Conservation (phyloP, 2,888 invertebrate species). For the Xylota sylvarum region DNA sequence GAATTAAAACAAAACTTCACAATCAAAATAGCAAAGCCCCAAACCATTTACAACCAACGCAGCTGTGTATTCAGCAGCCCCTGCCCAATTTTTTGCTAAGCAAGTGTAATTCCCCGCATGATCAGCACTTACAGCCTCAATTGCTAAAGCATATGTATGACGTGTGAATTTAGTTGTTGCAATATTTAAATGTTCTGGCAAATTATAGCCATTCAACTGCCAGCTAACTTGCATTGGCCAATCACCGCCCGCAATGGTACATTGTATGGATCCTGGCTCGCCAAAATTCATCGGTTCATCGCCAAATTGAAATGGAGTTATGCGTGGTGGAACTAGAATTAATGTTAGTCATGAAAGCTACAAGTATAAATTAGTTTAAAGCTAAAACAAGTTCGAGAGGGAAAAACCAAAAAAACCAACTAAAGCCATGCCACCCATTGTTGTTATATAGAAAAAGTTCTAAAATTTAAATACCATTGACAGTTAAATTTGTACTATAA, state of each 20-base stretch:
- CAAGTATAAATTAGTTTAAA: conserved; percentile 40
- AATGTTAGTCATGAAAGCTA: conserved; percentile 66
- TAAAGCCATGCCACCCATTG: conserved; percentile 66
- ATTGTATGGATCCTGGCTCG: conserved; percentile 88
- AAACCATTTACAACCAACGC: conserved; percentile 87
- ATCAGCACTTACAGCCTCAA: conserved; percentile 87
- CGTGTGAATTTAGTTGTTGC: conserved; percentile 79
- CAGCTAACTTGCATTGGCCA: conserved; percentile 86
- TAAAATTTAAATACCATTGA: conserved; percentile 86
- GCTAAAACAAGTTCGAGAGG: conserved; percentile 7
- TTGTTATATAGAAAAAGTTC: conserved; percentile 34
- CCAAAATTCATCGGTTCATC: conserved; percentile 91
- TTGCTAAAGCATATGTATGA: conserved; percentile 79
- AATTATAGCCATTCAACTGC: conserved; percentile 86
- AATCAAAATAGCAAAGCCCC: conserved; percentile 79
- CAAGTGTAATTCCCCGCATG: conserved; percentile 88
- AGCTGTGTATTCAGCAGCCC: conserved; percentile 86
- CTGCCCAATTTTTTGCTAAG: conserved; percentile 87
- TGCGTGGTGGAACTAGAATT: conserved; percentile 88
- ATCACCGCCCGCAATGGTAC: conserved; percentile 86
- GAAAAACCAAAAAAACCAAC: conserved; percentile 27
- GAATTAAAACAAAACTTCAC: not conserved
- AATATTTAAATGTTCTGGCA: conserved; percentile 78
- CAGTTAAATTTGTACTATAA: conserved; percentile 87
- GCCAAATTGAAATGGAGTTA: conserved; percentile 90